A percentile compares a stretch with the other conserved stretches of the same genome.
phyloP scores from a whole-genome alignment of 1,140 invertebrate genomes.

The Leptinotarsa lineolata region DNA sequence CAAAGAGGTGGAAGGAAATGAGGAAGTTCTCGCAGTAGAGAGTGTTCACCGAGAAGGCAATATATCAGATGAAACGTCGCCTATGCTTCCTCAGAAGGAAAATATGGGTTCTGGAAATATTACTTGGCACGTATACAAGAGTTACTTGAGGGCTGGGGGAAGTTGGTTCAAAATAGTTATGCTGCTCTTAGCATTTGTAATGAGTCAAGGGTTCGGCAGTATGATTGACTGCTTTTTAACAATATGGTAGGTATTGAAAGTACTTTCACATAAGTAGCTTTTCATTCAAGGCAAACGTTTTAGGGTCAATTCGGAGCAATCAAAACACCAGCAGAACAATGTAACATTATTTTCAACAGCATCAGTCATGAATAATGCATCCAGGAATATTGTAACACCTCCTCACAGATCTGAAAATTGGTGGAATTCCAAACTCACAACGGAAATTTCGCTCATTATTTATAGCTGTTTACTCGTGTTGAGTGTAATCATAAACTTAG shows the following conservation, averaged over 20 bases:
- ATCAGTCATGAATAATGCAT: not conserved
- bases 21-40: not conserved
- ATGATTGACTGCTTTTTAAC: conserved; percentile 58
- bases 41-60: conserved; percentile 4
- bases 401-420: not conserved
- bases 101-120: conserved; percentile 60
- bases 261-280: not conserved
- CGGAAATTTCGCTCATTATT: conserved; percentile 70
- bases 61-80: not conserved
- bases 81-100: conserved; percentile 35
- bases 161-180: conserved; percentile 51
- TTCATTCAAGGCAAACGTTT: not conserved
- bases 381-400: not conserved
- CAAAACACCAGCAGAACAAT: not conserved
- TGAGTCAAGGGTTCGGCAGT: conserved; percentile 28
- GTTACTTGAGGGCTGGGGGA: conserved; percentile 65
- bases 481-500: conserved; percentile 62
- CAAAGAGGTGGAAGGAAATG: conserved; percentile 49
- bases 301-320: conserved; percentile 5
- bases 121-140: conserved; percentile 62
- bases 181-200: conserved; percentile 30
- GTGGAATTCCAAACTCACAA: conserved; percentile 81
- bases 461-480: conserved; percentile 87
- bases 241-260: conserved; percentile 58
- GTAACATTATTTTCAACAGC: not conserved